Percentiles rank a stretch among this genome's conserved stretches.
Evolutionary conservation across 2,113 vertebrate genomes (phyloP).

Genomic region (Corydoras sp.): DNA sequence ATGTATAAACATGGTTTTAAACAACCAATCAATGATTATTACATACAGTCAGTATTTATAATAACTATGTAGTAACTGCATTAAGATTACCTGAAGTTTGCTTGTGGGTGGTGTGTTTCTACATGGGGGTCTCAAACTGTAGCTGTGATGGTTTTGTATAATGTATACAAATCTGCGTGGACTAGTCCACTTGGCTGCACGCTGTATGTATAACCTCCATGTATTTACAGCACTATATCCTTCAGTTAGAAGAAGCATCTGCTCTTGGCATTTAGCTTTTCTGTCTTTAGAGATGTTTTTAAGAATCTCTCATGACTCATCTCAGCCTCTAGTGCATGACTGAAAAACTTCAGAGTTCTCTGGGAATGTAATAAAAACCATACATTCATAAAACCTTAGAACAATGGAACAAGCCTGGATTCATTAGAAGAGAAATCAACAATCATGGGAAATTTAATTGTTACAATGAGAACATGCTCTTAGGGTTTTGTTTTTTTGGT

Average conservation of each 20-base stretch:
- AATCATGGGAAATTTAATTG: conserved; percentile 56
- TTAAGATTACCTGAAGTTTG: no score
- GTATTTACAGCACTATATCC: background rate
- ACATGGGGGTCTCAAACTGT: no score
- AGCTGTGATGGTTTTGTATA: no score
- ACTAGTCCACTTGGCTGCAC: background rate
- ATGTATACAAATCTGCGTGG: no score
- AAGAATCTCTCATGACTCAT: conserved; percentile 19
- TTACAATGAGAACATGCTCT: conserved; percentile 1
- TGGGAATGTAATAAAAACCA: conserved; percentile 47
- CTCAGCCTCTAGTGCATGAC: conserved; percentile 33
- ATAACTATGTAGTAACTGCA: no score
- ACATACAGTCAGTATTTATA: no score
- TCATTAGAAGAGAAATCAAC: conserved; percentile 63
- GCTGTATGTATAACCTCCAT: background rate
- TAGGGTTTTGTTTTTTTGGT: conserved; percentile 11
- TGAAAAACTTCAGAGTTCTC: conserved; percentile 36
- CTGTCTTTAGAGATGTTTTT: conserved; percentile 17
- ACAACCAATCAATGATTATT: no score
- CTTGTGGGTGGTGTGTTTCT: no score
- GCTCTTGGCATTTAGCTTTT: background rate
- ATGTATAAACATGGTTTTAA: no score
- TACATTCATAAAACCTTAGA: conserved; percentile 54
- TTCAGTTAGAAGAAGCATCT: background rate
- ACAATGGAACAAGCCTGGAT: conserved; percentile 51